phyloP scores from a whole-genome alignment of 2,113 vertebrate species.

The Caloenas nicobarica region DNA sequence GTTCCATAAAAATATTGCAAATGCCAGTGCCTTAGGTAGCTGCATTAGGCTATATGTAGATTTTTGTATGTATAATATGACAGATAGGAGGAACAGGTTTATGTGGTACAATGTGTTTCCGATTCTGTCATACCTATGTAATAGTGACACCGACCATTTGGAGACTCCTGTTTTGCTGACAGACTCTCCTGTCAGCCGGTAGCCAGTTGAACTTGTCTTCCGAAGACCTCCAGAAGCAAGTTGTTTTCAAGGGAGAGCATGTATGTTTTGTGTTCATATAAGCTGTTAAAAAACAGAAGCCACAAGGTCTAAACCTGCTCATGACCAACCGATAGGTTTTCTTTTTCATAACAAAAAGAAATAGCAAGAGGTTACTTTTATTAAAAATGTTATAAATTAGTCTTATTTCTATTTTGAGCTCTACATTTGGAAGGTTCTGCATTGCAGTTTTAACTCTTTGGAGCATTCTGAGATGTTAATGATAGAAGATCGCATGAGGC shows the following conservation, averaged over 20 bases:
- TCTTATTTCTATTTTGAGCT: background rate
- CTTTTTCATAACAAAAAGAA: background rate
- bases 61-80: background rate
- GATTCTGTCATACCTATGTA: background rate
- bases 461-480: background rate
- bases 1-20: background rate
- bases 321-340: background rate
- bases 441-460: background rate
- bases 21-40: background rate
- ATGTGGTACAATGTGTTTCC: background rate
- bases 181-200: background rate
- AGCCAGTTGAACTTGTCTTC: background rate
- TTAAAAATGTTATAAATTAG: background rate
- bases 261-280: background rate
- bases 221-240: background rate
- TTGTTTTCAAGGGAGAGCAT: background rate
- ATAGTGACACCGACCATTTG: background rate
- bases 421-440: background rate
- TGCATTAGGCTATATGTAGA: background rate
- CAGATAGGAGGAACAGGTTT: background rate
- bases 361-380: background rate
- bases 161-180: background rate
- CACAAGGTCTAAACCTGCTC: background rate
- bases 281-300: background rate
- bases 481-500: background rate